Base-by-base conservation (phyloP, 2,888 invertebrate genomes). In the Gisinianus flammeolus region DNA sequence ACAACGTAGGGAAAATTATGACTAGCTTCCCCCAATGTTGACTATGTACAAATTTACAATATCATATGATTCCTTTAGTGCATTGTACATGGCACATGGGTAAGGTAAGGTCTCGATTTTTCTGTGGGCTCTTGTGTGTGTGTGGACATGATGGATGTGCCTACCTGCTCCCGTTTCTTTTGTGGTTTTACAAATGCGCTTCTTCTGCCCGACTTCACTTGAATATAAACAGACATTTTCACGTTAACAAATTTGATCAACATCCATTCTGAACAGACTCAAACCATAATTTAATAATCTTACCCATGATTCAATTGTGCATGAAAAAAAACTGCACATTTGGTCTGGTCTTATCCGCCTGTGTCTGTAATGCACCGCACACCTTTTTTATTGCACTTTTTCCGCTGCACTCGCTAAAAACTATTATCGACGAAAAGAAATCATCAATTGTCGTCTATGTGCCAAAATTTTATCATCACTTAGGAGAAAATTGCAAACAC, bases 161-260 rank as follows among this genome's bases (percentile, higher is more conserved):
- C 31, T 58, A 72, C 58, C 72, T 72, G 58, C 72, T 72, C 58
- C 72, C 33, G 33, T 31, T 72, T 58, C 72, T 72, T 54, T 30
- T 72, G 72, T 58, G 72, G 72, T 72, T 72, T 33, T 22, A n/a
- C 72, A 72, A 58, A 72, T 72, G 58, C 31, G 58, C 72, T 31
- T 58, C 72, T 72, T 72, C 72, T 72, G 58, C 56, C 33, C 58
- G 58, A 72, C 58, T 72, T 56, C 30, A 72, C 58, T 31, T 72
- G 30, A 56, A 72, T 58, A 8, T 24, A 54, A 72, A 72, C 58
- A 72, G 26, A 68, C 30, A 66, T 4, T 26, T 26, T 28, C 52
- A 70, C 54, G 28, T 26, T 52, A 44, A 58, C 33, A 22, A 33
- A 62, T 24, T 35, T 35, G 26, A 58, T 44, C 62, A 35, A 74